Evolutionary conservation across 2,113 vertebrate genomes (phyloP).

Genomic region (Nerophis ophidion): DNA sequence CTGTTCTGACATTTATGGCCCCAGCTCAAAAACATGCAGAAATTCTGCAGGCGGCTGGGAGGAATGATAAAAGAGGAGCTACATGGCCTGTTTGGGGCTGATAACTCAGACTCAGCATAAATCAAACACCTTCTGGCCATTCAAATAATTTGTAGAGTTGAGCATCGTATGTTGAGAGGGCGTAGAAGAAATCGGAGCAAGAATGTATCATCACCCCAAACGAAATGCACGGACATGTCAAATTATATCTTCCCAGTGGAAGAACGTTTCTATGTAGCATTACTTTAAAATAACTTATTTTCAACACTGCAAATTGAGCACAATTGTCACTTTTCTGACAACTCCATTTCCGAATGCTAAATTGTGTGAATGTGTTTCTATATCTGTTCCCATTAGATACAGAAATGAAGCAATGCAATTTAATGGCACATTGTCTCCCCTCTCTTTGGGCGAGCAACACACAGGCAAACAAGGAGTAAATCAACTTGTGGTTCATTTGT

Average conservation of each 20-base stretch:
- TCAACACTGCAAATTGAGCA: constrained; percentile 17
- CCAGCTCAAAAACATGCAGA: constrained; percentile 62
- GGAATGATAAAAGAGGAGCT: constrained; percentile 64
- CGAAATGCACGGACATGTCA: constrained; percentile 50
- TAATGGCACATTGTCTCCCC: constrained; percentile 6
- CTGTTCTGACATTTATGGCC: constrained; percentile 67
- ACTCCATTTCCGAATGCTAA: constrained; percentile 7
- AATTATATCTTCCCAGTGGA: constrained; percentile 51
- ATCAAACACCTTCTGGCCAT: constrained; percentile 67
- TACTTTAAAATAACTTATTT: constrained; percentile 7
- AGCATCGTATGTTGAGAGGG: constrained; percentile 51
- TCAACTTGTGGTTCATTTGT: constrained; percentile 46
- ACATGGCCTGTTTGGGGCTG: constrained; percentile 63
- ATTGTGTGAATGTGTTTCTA: constrained; percentile 7
- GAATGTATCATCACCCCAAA: constrained; percentile 52
- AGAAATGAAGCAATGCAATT: constrained; percentile 11
- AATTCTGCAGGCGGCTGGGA: constrained; percentile 55
- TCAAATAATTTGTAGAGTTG: constrained; percentile 65
- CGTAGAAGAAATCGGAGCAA: constrained; percentile 41
- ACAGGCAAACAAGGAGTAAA: constrained; percentile 28
- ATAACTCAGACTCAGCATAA: constrained; percentile 68
- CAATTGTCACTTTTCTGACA: constrained; percentile 16
- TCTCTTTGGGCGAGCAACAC: constrained; percentile 21
- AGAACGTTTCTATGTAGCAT: constrained; percentile 41
- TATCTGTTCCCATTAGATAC: constrained; percentile 5